Evolutionary conservation across 2,888 invertebrate genomes (phyloP), one percentile per base, ranked within the genome.

Genomic region (Aleiodes testaceus): DNA sequence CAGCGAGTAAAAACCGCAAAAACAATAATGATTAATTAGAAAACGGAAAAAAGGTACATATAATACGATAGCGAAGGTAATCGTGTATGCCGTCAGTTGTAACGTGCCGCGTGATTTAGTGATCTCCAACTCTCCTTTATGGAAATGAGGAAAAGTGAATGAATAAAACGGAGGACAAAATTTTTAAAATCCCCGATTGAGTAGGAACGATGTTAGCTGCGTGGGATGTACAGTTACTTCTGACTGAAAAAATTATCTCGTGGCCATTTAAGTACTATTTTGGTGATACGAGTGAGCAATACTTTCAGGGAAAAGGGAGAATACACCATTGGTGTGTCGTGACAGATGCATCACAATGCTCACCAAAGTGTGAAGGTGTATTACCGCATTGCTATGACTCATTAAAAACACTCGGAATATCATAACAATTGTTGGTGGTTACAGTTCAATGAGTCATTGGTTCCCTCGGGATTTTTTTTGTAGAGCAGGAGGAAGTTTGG

Each of bases 41-140:
- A 67, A 18, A 50, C n/a, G 14, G 14, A 61, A 45, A 53, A 70
- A 64, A 52, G 45, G 36, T 61, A 14, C 11, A 59, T 11, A 11
- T 16, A 49, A 49, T 44, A 50, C 52, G 66, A 71, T 67, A 67
- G 71, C 50, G 47, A 42, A 42, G 61, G 49, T 20, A 44, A 20
- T 52, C 47, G 36, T 66, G 36, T 70, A 47, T 47, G 12, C 47
- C 52, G 66, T 55, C 66, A 71, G 71, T 66, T 67, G 71, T 53
- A 61, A 67, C 45, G 44, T 22, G 45, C 63, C 69, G 65, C 66
- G 66, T 72, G 72, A 72, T 69, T 70, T 68, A 69, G 65, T 69
- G 69, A 71, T 74, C 66, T 63, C 63, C 52, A 42, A 9, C 18
- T 6, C 36, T 42, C 59, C 66, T 72, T 72, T 66, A 72, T 72